Evolutionary conservation across 2,797 vertebrate species (phyloP), one percentile per base, ranked within the genome.

Genomic region (Distichodus sexfasciatus): DNA sequence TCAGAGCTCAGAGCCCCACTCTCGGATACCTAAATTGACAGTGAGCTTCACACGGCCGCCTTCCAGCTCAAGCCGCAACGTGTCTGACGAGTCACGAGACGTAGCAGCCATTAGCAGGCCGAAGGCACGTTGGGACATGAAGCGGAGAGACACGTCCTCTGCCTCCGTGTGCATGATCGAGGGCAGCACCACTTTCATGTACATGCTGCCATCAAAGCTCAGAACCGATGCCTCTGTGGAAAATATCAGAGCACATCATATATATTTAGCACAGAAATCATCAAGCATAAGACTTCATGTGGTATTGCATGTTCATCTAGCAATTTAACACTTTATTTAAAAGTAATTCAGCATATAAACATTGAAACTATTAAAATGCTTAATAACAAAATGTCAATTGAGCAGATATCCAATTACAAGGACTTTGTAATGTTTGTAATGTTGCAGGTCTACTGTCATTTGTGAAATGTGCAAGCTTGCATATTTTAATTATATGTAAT

Each of bases 21-120:
- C 91, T 93, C 95, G 93, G 74, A 94, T 98, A 99, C 97, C 97
- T 96, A 99, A 75, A 83, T 99, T 99, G 88, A 99, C 94, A 84
- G 94, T 99, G 70, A 99, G 93, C 77, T 98, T 98, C 85, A 99
- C 95, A 0, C 93, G 92, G 10, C 96, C 94, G 14, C 94, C 93
- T 10, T 99, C 97, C 81, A 99, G 88, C 89, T 99, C 97, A 59
- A 99, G 87, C 7, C 96, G 89, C 47, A 99, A 81, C 0, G 96
- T 99, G 81, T 99, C 97, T 0, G 96, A 94, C 0, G 97, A 99
- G 59, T 98, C 94, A 12, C 93, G 90, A 1, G 97, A 99, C 0
- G 95, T 97, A 31, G 96, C 96, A 6, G 97, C 97, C 89, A 97
- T 93, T 75, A 99, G 80, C 29, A 99, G 86, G 69, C 97, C 96